Evolutionary conservation across 2,888 invertebrate genomes (phyloP), one percentile per base, ranked within the genome.

Genomic region (Pseudococcus longispinus): DNA sequence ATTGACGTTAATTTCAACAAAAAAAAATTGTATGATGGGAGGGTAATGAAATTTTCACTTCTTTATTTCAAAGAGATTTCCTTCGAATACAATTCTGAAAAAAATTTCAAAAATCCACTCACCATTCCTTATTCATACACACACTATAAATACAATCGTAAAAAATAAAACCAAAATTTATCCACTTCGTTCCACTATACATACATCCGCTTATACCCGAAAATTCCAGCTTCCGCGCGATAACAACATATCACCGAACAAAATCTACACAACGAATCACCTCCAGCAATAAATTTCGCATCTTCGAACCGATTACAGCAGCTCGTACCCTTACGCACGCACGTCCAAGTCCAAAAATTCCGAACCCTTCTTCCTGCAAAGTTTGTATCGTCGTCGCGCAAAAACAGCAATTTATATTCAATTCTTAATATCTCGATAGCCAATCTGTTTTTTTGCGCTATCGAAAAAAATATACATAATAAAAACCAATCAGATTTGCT

Each of bases 391-490:
- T 29, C 70, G 29, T 18, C 60, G n/a, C n/a, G n/a, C n/a, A 23
- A 80, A 80, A 42, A 37, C 42, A 42, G 42, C 77, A 80, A 80
- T 80, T 80, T 80, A 80, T 80, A 80, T 80, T 80, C 77, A 80
- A 80, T 80, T 42, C 20, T 20, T 42, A 80, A 42, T 80, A 42
- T 42, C 37, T 2, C 42, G 77, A 70, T 80, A 80, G 20, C 77
- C 77, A 80, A 80, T 80, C 77, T 80, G 42, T 80, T 80, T 37
- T 80, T 37, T 20, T 37, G 20, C 77, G 77, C 77, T 42, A 42
- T 80, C 20, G 42, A 42, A 42, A n/a, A 80, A 80, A 80, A 42
- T 80, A 74, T 32, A 80, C 77, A 80, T 80, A 74, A 74, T 74
- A 74, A 74, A 74, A 74, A 74, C 74, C 74, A 32, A 74, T 42